phyloP scores from a whole-genome alignment of 2,888 invertebrate genomes.

The Apocheima hispidaria region DNA sequence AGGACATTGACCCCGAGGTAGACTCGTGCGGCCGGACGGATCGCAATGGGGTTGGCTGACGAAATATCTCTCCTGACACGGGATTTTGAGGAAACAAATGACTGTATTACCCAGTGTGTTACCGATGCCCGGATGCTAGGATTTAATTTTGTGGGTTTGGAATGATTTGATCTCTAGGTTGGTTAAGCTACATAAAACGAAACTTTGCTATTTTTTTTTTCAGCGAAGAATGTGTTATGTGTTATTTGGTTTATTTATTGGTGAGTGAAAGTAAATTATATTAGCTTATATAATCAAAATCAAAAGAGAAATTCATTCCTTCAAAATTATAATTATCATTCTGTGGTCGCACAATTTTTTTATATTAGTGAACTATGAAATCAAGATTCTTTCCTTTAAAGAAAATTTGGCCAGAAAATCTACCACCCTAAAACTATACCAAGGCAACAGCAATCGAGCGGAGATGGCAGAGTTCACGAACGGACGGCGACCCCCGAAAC shows the following conservation, averaged over 20 bases:
- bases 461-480: constrained; percentile 76
- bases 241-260: no score
- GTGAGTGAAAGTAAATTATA: no score
- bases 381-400: not conserved
- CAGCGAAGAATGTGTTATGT: not conserved
- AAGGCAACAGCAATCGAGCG: constrained; percentile 59
- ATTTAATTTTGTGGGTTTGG: constrained; percentile 1
- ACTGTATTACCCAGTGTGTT: constrained; percentile 25
- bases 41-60: constrained; percentile 59
- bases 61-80: constrained; percentile 52
- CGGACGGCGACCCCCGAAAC: constrained; percentile 81
- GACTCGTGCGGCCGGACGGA: constrained; percentile 62
- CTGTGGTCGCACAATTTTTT: no score
- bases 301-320: no score
- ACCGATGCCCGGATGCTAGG: constrained; percentile 1
- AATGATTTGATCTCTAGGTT: not conserved
- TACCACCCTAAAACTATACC: constrained; percentile 44
- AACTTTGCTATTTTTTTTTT: not conserved
- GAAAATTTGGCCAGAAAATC: constrained; percentile 1
- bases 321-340: no score
- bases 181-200: not conserved
- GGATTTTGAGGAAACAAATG: constrained; percentile 44
- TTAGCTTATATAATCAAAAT: no score
- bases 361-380: no score
- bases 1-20: constrained; percentile 78